phyloP scores from a whole-genome alignment of 2,888 invertebrate species.

The Callinectes sapidus region DNA sequence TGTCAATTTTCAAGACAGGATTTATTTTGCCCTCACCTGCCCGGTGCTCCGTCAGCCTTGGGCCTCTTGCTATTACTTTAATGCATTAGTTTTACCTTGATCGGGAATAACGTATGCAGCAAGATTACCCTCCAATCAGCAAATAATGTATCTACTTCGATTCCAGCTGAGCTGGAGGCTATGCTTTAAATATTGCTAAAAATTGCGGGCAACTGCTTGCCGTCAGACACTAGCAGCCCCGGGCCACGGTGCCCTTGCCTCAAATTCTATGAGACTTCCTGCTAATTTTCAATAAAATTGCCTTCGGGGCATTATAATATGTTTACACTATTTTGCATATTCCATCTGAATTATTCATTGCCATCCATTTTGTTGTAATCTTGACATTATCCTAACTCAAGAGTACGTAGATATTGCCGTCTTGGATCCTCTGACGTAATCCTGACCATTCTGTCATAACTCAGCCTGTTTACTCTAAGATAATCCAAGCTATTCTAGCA shows the following conservation, averaged over 20 bases:
- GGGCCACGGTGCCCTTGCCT: background rate
- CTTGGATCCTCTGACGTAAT: slow-evolving; percentile 26
- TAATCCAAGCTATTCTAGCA: slow-evolving; percentile 48
- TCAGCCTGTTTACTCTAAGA: slow-evolving; percentile 47
- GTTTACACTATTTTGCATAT: slow-evolving; percentile 48
- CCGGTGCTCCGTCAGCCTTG: background rate
- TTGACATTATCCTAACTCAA: slow-evolving; percentile 50
- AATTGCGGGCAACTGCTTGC: slow-evolving; percentile 30
- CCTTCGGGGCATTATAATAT: slow-evolving; percentile 28
- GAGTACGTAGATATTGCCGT: slow-evolving; percentile 32
- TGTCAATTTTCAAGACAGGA: slow-evolving; percentile 28
- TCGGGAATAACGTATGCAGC: slow-evolving; percentile 45
- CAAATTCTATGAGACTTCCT: background rate
- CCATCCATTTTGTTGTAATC: slow-evolving; percentile 34
- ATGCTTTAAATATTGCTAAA: slow-evolving; percentile 24
- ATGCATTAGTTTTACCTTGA: slow-evolving; percentile 35
- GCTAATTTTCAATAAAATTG: slow-evolving; percentile 11
- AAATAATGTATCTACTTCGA: slow-evolving; percentile 39
- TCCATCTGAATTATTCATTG: slow-evolving; percentile 41
- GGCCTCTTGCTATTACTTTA: slow-evolving; percentile 5
- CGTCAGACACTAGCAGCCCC: background rate
- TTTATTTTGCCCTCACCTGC: slow-evolving; percentile 9
- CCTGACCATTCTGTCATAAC: slow-evolving; percentile 45
- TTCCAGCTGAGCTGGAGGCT: slow-evolving; percentile 1
- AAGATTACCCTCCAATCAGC: slow-evolving; percentile 45